A percentile compares a stretch with the other conserved stretches of the same genome.
Evolutionary conservation across 1,140 invertebrate genomes (phyloP).

Genomic region (Thaumatotibia leucotreta): DNA sequence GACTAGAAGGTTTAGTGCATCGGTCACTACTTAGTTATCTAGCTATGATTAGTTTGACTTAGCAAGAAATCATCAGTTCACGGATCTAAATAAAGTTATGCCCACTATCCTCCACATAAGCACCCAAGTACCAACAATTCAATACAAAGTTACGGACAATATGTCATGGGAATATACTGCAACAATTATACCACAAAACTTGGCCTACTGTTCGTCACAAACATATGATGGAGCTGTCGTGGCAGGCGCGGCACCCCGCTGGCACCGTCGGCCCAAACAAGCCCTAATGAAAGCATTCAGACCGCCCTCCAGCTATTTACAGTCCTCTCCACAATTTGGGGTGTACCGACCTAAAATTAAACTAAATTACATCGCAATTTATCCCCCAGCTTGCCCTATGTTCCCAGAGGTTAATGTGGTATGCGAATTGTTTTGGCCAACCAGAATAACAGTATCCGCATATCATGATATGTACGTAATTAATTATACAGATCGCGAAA

Average conservation of each 20-base stretch:
- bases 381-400: neutral
- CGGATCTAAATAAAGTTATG: too few relatives aligned
- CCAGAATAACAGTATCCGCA: too few relatives aligned
- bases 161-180: neutral
- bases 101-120: too few relatives aligned
- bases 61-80: too few relatives aligned
- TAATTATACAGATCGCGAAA: too few relatives aligned
- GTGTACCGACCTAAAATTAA: conserved; percentile 25
- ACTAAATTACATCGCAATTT: neutral
- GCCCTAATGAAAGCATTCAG: conserved; percentile 21
- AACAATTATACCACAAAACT: neutral
- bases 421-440: neutral
- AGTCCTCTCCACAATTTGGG: conserved; percentile 14
- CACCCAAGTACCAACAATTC: too few relatives aligned
- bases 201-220: neutral
- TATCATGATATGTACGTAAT: too few relatives aligned
- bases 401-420: neutral
- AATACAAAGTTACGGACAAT: too few relatives aligned
- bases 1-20: too few relatives aligned
- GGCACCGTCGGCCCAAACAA: conserved; percentile 19
- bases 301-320: conserved; percentile 31
- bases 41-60: too few relatives aligned
- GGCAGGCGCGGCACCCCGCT: conserved; percentile 17
- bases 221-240: neutral
- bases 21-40: too few relatives aligned